phyloP scores from a whole-genome alignment of 2,888 invertebrate genomes.

The Myathropa florea region DNA sequence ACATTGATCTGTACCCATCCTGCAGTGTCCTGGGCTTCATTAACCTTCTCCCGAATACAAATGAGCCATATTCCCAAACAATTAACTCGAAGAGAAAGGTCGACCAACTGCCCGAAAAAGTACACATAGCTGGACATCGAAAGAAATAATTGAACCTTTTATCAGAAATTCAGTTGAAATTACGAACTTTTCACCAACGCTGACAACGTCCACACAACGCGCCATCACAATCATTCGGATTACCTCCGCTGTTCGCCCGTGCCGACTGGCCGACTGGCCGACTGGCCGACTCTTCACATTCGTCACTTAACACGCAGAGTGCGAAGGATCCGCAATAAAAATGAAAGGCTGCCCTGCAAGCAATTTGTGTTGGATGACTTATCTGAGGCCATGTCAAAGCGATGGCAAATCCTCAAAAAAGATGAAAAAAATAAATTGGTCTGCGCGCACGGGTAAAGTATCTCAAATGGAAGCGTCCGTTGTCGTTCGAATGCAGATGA shows the following conservation, averaged over 20 bases:
- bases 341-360: conserved; percentile 54
- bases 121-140: neutral
- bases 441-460: neutral
- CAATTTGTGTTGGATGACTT: conserved; percentile 58
- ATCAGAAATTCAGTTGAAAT: conserved; percentile 22
- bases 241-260: neutral
- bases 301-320: conserved; percentile 36
- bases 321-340: conserved; percentile 49
- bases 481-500: conserved; percentile 62
- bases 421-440: conserved; percentile 3
- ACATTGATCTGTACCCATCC: neutral
- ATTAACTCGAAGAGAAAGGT: conserved; percentile 46
- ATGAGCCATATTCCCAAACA: conserved; percentile 40
- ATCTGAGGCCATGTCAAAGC: conserved; percentile 51
- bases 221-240: neutral
- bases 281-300: conserved; percentile 8
- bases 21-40: conserved; percentile 3
- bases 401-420: conserved; percentile 37
- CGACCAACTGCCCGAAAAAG: neutral
- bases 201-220: neutral
- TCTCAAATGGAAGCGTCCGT: conserved; percentile 48
- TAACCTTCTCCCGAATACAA: conserved; percentile 23
- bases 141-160: conserved; percentile 50
- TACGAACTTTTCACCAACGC: neutral
- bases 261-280: neutral